phyloP scores from a whole-genome alignment of 2,113 vertebrate genomes.

The Pedionomus torquatus region DNA sequence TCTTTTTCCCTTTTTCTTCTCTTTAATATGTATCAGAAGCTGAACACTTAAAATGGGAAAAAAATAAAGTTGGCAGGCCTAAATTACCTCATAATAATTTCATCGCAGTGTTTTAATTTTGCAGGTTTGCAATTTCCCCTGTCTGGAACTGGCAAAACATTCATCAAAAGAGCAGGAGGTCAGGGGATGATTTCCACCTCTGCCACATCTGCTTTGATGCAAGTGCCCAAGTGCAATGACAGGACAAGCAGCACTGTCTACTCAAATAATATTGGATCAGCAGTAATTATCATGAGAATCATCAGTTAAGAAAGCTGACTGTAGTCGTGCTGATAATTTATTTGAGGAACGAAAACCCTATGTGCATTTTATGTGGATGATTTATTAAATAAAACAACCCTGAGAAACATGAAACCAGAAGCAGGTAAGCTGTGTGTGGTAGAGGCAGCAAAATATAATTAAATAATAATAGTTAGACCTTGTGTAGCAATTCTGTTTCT shows the following conservation, averaged over 20 bases:
- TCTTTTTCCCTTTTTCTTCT: neutral
- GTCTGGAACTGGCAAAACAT: neutral
- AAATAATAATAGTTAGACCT: neutral
- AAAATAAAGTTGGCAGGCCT: neutral
- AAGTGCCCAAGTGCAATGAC: neutral
- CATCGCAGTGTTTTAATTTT: neutral
- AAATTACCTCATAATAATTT: neutral
- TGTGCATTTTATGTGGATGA: neutral
- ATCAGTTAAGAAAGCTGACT: neutral
- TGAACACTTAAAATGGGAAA: neutral
- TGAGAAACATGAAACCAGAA: neutral
- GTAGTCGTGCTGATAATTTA: neutral
- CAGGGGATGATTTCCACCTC: neutral
- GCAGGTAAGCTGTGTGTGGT: neutral
- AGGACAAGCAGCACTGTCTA: neutral
- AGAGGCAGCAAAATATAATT: neutral
- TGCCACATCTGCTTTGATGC: neutral
- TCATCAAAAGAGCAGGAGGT: neutral
- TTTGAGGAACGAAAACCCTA: neutral
- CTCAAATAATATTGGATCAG: neutral
- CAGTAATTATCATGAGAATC: neutral
- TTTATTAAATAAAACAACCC: neutral
- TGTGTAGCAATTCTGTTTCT: neutral
- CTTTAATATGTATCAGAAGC: neutral
- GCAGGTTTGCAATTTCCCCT: neutral